Evolutionary conservation across 2,797 vertebrate species (phyloP).

Genomic region (Mus minutoides): DNA sequence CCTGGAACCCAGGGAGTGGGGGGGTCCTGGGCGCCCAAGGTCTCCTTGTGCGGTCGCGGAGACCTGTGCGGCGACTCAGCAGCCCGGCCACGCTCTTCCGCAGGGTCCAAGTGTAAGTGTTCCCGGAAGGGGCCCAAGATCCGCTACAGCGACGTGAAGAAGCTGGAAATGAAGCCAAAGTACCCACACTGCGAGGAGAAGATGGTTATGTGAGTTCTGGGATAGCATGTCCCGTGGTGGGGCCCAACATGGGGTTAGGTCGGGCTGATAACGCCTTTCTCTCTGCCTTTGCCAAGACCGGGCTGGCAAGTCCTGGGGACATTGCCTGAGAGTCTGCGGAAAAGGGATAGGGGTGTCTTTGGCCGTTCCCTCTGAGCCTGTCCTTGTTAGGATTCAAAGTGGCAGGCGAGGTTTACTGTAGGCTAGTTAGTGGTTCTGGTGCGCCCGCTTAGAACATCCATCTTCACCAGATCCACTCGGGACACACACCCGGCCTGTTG

Average conservation of each 20-base stretch:
- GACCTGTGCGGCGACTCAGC: background rate
- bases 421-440: background rate
- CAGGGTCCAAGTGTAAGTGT: constrained; percentile 98
- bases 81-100: constrained; percentile 42
- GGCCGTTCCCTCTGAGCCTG: background rate
- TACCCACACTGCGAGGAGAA: constrained; percentile 98
- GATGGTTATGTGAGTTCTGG: constrained; percentile 98
- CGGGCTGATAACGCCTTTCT: background rate
- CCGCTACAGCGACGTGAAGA: constrained; percentile 97
- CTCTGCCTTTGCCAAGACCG: constrained; percentile 25
- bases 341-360: background rate
- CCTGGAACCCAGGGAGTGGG: background rate
- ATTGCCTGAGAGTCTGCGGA: constrained; percentile 17
- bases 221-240: background rate
- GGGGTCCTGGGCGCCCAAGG: constrained; percentile 8
- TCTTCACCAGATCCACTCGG: background rate
- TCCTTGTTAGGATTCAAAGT: background rate
- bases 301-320: constrained; percentile 34
- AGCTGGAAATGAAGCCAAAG: constrained; percentile 98
- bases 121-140: constrained; percentile 99
- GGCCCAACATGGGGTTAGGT: constrained; percentile 15
- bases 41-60: background rate
- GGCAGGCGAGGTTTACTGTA: background rate
- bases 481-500: background rate
- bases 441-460: background rate